Base-by-base conservation (phyloP, 2,797 vertebrate genomes). In the Miichthys miiuy region DNA sequence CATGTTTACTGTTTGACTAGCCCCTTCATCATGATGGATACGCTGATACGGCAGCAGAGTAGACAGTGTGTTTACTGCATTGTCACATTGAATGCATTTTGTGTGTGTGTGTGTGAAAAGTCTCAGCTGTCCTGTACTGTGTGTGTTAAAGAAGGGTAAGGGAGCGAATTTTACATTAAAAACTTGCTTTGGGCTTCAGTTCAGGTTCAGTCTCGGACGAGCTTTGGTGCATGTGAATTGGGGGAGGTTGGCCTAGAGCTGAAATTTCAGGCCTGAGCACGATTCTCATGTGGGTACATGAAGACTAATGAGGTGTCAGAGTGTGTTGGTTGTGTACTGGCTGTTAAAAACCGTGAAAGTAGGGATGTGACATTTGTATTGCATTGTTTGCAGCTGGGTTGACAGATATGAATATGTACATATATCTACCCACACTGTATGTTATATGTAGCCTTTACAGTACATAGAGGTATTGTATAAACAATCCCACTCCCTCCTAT, bases 251-350 rank as follows among this genome's bases (percentile, higher is more conserved):
- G 65, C 54, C 67, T 8, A 9, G 23, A 74, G 61, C 63, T 16
- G 16, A 54, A 66, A 65, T 57, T 51, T 62, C 13, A 21, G 73
- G 61, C 23, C 46, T 50, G 46, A 77, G 63, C 5, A 0, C 5
- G 60, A 68, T 58, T 81, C 63, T 79, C 55, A 4, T 38, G 78
- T 52, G 69, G 62, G 42, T 54, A 63, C 61, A 77, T 77, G 67
- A 88, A 81, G 81, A 82, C 81, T 84, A 87, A 90, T 85, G 83
- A 90, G 70, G 72, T 86, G 80, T 83, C 90, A 80, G 56, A 72
- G 66, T 72, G 21, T 79, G 75, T 68, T 52, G 58, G 46, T 38
- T 69, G 82, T 72, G 70, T 55, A 7, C 64, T 16, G 56, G 42
- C 68, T 50, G 44, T 69, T 68, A 62, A 65, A 60, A 55, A 61